phyloP scores from a whole-genome alignment of 2,888 invertebrate species.

The Teinopalpus imperialis region DNA sequence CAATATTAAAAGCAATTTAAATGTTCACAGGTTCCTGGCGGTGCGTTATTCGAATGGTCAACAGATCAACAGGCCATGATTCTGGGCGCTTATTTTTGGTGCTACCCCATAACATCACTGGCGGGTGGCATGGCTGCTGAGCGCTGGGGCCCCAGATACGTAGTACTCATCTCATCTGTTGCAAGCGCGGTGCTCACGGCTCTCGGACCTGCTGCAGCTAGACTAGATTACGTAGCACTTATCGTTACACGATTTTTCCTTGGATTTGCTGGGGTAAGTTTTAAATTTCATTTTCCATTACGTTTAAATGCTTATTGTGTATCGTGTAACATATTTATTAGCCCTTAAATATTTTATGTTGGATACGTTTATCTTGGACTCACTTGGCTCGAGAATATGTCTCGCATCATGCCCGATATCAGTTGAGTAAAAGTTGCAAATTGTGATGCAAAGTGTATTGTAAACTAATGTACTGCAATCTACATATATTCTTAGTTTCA shows the following conservation, averaged over 20 bases:
- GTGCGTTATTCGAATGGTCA: slow-evolving; percentile 78
- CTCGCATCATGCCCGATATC: no score
- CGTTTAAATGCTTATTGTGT: no score
- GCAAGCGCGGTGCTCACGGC: slow-evolving; percentile 81
- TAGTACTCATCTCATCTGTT: slow-evolving; percentile 78
- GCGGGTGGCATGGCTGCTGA: slow-evolving; percentile 86
- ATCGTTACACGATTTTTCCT: slow-evolving; percentile 82
- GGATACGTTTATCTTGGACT: no score
- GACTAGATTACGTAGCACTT: slow-evolving; percentile 77
- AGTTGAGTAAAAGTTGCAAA: no score
- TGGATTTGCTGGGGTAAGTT: slow-evolving; percentile 84
- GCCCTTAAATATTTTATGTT: no score
- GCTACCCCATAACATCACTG: slow-evolving; percentile 84
- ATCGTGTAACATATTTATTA: no score
- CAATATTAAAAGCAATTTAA: background rate
- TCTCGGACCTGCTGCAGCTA: slow-evolving; percentile 82
- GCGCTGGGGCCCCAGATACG: slow-evolving; percentile 83
- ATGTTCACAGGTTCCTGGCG: slow-evolving; percentile 40
- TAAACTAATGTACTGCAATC: no score
- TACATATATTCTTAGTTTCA: no score
- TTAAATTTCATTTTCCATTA: slow-evolving; percentile 11
- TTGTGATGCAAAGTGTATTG: no score
- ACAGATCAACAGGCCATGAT: slow-evolving; percentile 83
- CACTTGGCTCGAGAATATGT: no score
- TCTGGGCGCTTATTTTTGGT: slow-evolving; percentile 86